Evolutionary conservation across 2,797 vertebrate species (phyloP), one percentile per base, ranked within the genome.

Genomic region (Cirrhinus mrigala): DNA sequence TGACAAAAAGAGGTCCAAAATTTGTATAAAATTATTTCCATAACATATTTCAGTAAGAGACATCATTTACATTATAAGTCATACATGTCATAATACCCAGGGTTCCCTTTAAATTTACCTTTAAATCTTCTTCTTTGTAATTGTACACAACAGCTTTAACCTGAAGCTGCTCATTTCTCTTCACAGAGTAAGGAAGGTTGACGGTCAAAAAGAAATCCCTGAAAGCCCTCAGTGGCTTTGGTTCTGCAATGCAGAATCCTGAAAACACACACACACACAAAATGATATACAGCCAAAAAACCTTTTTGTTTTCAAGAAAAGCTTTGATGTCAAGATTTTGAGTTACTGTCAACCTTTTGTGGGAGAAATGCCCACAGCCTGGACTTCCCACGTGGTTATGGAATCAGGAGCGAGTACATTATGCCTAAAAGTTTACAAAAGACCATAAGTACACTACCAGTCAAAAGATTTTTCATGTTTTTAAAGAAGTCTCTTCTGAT

Each of bases 361-460:
- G 4, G 91, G 77, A 90, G 94, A 95, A 81, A 92, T 83, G n/a
- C 93, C 89, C 76, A 95, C 91, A 79, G 94, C 93, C 64, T 95
- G 94, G 58, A 95, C 58, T 90, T 95, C 94, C 94, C 94, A 95
- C 3, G 92, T 94, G 60, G 94, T 95, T 84, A 95, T 94, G 46
- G 94, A 94, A 80, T 95, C 94, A 77, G 94, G 94, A 91, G 64
- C 58, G 14, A 89, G 18, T 44, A 6, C 9, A 8, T 5, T 20
- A 64, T 88, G 71, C 6, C 91, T 91, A 74, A 44, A 88, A 81
- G 20, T 71, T 44, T 48, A 74, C 20, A 50, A 48, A 70, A 33
- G n/a, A 6, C 29, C 7, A 44, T 44, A 44, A 44, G 40, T 44
- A 44, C 7, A 9, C 8, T 8, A 44, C 40, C 40, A 44, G 8